Percentiles rank a stretch among this genome's conserved stretches.
phyloP scores from a whole-genome alignment of 2,888 invertebrate genomes.

The Diaphora mendica region DNA sequence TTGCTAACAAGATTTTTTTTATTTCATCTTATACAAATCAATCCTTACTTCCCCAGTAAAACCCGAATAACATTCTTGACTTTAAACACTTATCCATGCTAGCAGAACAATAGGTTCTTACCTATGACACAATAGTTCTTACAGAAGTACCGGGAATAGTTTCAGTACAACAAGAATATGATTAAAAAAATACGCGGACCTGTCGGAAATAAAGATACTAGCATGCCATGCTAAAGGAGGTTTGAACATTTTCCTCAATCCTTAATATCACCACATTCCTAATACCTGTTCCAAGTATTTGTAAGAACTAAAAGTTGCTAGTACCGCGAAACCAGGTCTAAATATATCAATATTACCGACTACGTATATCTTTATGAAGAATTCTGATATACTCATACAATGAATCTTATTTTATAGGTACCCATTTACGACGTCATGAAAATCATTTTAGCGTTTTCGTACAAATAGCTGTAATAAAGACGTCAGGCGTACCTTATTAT shows the following conservation, averaged over 20 bases:
- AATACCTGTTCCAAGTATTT: background rate
- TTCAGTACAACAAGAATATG: background rate
- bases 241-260: background rate
- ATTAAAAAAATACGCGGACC: background rate
- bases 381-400: conserved; percentile 29
- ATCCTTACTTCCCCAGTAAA: background rate
- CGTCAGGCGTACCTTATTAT: conserved; percentile 34
- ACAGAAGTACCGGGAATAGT: background rate
- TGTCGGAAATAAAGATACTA: no score
- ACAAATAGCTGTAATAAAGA: conserved; percentile 33
- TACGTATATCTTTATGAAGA: conserved; percentile 21
- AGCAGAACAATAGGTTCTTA: no score
- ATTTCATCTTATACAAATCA: no score
- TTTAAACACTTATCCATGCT: background rate
- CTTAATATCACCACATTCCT: background rate
- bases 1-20: no score
- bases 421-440: conserved; percentile 54
- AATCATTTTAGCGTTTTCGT: conserved; percentile 46
- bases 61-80: background rate
- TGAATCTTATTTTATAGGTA: conserved; percentile 48
- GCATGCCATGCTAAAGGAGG: background rate
- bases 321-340: background rate
- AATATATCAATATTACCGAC: conserved; percentile 47
- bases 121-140: background rate
- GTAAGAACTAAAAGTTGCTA: background rate